These are phyloP conservation scores for Bos javanicus DNA, from an alignment of 2,113 vertebrate species.

Conservation along the genomic window DNA sequence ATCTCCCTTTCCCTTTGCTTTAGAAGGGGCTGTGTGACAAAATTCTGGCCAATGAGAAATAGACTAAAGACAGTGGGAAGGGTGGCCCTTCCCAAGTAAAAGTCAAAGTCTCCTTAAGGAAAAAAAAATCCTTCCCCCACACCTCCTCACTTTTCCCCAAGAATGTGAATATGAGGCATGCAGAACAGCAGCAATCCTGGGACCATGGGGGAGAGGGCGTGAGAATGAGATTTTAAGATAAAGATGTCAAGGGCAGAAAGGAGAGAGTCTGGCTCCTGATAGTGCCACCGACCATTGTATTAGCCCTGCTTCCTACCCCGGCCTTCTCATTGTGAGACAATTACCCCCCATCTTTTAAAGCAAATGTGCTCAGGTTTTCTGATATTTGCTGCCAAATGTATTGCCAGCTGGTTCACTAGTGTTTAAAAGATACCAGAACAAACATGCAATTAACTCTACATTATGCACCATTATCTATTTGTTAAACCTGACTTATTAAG, in stretches of 20 bases:
- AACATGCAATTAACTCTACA: not conserved
- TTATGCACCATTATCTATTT: not conserved
- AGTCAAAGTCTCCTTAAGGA: not conserved
- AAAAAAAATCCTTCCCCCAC: not conserved
- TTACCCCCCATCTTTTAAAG: not conserved
- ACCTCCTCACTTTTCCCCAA: not conserved
- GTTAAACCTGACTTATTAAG: not conserved
- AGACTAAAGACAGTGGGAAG: not conserved
- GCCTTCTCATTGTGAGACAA: not conserved
- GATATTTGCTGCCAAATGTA: not conserved
- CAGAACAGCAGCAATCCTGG: not conserved
- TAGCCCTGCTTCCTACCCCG: not conserved
- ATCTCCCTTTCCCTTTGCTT: not conserved
- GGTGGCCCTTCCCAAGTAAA: not conserved
- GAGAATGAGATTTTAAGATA: not conserved
- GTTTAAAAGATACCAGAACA: not conserved
- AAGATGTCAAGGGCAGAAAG: not conserved
- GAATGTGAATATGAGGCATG: not conserved
- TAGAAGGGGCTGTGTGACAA: not conserved
- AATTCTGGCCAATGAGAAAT: not conserved
- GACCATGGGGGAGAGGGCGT: not conserved
- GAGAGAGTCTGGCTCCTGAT: not conserved
- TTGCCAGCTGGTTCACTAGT: not conserved
- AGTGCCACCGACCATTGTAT: not conserved
- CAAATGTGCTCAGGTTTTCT: not conserved